Base-by-base conservation (phyloP, 2,113 vertebrate genomes). In the Ceuthmochares aereus region DNA sequence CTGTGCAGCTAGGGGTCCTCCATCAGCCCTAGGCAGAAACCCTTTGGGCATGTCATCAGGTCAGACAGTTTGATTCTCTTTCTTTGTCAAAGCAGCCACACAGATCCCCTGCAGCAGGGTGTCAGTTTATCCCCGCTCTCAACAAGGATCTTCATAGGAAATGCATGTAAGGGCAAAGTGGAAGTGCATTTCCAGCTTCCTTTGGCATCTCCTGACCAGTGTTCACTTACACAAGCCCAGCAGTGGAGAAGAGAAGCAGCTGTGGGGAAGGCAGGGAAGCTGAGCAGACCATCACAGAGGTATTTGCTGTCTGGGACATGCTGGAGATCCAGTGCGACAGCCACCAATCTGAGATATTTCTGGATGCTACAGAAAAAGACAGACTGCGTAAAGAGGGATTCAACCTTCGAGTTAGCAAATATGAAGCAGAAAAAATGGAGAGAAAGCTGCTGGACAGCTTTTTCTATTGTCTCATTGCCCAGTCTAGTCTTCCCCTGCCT, bases 321-420 rank as follows among this genome's bases (percentile, higher is more conserved):
- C 98, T 96, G 20, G 99, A 98, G 92, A 99, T 98, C 99, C 99
- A 99, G 93, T 99, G 96, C n/a, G 99, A 99, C 32, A 99, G 96
- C 99, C 99, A 99, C 99, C 99, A 99, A 93, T 99, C 99, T 0
- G 99, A 99, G 3, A 98, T 80, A 18, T 99, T 99, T 97, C 98
- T 98, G 10, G 99, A 99, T 59, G 97, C 99, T 99, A 96, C 34
- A 85, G 66, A 89, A 66, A 84, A 87, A 90, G n/a, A 90, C 34
- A 93, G 43, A 87, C 43, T 25, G 42, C 5, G 13, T 93, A 42
- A 94, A 81, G 54, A 64, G 45, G 47, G 47, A 84, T 62, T 85
- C 79, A 90, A 7, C 36, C 26, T 82, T 58, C 4, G 3, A 66
- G 62, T 60, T 15, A 47, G n/a, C 52, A 87, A 88, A 60, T 18